phyloP scores from a whole-genome alignment of 1,140 invertebrate genomes.

The Leptinotarsa undecemlineata region DNA sequence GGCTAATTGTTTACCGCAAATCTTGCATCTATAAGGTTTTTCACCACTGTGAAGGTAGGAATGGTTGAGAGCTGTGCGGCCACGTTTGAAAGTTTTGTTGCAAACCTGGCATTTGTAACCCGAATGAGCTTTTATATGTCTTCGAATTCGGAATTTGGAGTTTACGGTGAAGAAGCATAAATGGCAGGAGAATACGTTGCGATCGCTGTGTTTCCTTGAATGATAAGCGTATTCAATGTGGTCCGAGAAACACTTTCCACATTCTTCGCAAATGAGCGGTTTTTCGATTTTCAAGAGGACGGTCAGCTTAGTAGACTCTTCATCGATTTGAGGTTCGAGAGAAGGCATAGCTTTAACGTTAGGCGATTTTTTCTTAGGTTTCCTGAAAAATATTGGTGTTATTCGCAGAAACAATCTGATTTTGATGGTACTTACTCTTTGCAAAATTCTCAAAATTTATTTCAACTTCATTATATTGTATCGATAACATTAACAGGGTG shows the following conservation, averaged over 20 bases:
- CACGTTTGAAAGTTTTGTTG: conserved; percentile 14
- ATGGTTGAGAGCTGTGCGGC: conserved; percentile 2
- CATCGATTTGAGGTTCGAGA: conserved; percentile 20
- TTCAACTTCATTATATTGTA: not conserved
- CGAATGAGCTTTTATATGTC: conserved; percentile 15
- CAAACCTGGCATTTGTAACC: conserved; percentile 23
- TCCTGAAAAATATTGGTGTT: not conserved
- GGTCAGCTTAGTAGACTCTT: conserved; percentile 1
- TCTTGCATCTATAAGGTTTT: conserved; percentile 67
- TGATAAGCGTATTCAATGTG: conserved; percentile 14
- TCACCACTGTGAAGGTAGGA: conserved; percentile 63
- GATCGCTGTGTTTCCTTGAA: conserved; percentile 12
- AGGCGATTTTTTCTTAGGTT: not conserved
- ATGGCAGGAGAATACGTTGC: conserved; percentile 9
- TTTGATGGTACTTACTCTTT: not conserved
- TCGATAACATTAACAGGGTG: not conserved
- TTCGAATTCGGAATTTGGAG: conserved; percentile 18
- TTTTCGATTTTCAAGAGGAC: conserved; percentile 20
- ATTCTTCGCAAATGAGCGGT: not conserved
- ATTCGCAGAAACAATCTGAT: not conserved
- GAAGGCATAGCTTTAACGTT: not conserved
- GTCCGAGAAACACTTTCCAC: not conserved
- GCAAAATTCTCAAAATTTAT: no score
- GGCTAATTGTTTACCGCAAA: conserved; percentile 65
- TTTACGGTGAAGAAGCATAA: conserved; percentile 4